Conservation (phyloP, 1,140 invertebrate genomes). For the Aporrectodea caliginosa region DNA sequence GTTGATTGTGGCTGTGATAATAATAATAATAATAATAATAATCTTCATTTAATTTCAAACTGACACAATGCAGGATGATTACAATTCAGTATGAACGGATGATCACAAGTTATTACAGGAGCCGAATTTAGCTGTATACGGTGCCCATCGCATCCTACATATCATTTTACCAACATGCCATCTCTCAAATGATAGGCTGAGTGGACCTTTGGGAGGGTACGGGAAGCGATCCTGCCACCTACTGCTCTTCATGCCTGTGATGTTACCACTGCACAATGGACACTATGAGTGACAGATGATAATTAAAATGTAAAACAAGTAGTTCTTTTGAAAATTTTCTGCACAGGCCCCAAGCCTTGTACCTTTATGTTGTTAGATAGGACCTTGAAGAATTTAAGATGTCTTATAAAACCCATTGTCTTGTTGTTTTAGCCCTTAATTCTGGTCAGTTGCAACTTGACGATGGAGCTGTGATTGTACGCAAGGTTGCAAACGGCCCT, state of each 20-base stretch:
- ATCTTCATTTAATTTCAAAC: too few species aligned
- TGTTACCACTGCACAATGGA: not conserved
- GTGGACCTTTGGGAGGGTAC: not conserved
- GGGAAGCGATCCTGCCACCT: not conserved
- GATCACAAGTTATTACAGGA: too few species aligned
- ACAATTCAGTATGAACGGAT: too few species aligned
- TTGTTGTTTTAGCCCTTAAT: not conserved
- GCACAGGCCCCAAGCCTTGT: not conserved
- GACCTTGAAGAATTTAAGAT: not conserved
- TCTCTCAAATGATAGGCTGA: too few species aligned
- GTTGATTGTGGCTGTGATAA: too few species aligned
- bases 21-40: too few species aligned
- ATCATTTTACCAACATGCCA: too few species aligned
- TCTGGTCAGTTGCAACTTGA: not conserved
- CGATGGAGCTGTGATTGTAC: not conserved
- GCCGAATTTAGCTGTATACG: too few species aligned
- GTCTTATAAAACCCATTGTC: not conserved
- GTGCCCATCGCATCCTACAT: too few species aligned
- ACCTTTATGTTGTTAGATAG: not conserved
- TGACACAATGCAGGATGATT: too few species aligned
- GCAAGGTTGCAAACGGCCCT: not conserved
- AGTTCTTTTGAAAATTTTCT: not conserved
- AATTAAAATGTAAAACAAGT: too few species aligned
- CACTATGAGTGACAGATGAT: not conserved
- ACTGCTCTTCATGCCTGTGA: not conserved